A percentile compares a stretch with the other conserved stretches of the same genome.
phyloP scores from a whole-genome alignment of 2,888 invertebrate species.

The Watsonalla cultraria region DNA sequence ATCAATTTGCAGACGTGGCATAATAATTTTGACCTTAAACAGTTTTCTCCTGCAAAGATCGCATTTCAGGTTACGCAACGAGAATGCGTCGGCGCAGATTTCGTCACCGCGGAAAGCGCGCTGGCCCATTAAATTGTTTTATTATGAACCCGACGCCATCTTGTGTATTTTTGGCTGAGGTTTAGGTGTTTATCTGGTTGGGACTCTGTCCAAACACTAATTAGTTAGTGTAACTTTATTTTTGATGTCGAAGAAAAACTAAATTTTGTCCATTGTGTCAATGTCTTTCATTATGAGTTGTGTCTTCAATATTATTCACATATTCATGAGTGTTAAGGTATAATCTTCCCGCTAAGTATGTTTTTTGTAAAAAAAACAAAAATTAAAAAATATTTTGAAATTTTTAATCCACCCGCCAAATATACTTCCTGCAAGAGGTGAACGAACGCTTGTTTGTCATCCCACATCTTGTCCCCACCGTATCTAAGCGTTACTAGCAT shows the following conservation, averaged over 20 bases:
- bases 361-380: slow-evolving; percentile 16
- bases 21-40: slow-evolving; percentile 65
- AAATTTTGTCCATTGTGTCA: slow-evolving; percentile 13
- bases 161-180: slow-evolving; percentile 77
- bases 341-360: slow-evolving; percentile 1
- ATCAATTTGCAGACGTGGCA: slow-evolving; percentile 35
- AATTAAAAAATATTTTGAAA: slow-evolving; percentile 23
- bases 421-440: slow-evolving; percentile 45
- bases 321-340: too few species aligned
- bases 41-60: slow-evolving; percentile 70
- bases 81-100: slow-evolving; percentile 73
- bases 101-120: slow-evolving; percentile 78
- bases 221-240: slow-evolving; percentile 70
- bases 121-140: slow-evolving; percentile 79
- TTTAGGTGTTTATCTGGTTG: slow-evolving; percentile 77
- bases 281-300: background rate
- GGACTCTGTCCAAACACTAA: slow-evolving; percentile 75
- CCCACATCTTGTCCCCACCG: slow-evolving; percentile 48
- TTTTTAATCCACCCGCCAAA: slow-evolving; percentile 27
- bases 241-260: slow-evolving; percentile 39
- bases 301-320: background rate
- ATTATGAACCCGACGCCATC: slow-evolving; percentile 78
- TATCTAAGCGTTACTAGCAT: slow-evolving; percentile 39
- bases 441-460: slow-evolving; percentile 59
- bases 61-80: slow-evolving; percentile 71